phyloP scores from a whole-genome alignment of 1,140 invertebrate species.

The Aphaenogaster rudis region DNA sequence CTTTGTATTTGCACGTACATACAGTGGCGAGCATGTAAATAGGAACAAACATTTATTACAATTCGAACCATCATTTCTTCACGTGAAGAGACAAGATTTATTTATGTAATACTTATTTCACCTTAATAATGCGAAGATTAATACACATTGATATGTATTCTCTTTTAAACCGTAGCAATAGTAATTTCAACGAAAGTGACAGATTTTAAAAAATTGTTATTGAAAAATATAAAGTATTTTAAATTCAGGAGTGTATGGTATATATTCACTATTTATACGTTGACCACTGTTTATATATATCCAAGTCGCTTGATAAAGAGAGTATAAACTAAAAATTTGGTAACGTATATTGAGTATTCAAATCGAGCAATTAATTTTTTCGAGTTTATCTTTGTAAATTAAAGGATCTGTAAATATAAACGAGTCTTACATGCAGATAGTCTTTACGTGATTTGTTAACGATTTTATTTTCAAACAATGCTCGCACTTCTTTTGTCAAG shows the following conservation, averaged over 20 bases:
- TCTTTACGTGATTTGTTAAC: slow-evolving; percentile 5
- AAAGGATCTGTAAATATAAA: background rate
- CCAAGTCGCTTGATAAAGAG: slow-evolving; percentile 1
- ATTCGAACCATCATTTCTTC: background rate
- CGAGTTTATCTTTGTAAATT: background rate
- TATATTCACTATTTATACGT: slow-evolving; percentile 29
- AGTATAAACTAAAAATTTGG: slow-evolving; percentile 8
- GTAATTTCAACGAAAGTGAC: background rate
- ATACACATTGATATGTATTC: slow-evolving; percentile 21
- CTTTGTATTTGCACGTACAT: background rate
- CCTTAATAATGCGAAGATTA: slow-evolving; percentile 1
- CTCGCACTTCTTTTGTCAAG: slow-evolving; percentile 9
- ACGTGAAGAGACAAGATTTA: background rate
- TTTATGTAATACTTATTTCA: slow-evolving; percentile 17
- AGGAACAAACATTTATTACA: slow-evolving; percentile 34
- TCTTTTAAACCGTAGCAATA: background rate
- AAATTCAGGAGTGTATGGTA: background rate
- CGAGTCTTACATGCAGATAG: background rate
- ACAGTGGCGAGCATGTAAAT: slow-evolving; percentile 44
- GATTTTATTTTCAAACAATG: background rate
- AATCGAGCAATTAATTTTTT: background rate
- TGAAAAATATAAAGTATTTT: slow-evolving; percentile 17
- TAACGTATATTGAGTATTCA: slow-evolving; percentile 2
- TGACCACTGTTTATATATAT: slow-evolving; percentile 27
- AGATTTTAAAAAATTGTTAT: background rate